Evolutionary conservation across 2,797 vertebrate genomes (phyloP).

Genomic region (Thunnus albacares): DNA sequence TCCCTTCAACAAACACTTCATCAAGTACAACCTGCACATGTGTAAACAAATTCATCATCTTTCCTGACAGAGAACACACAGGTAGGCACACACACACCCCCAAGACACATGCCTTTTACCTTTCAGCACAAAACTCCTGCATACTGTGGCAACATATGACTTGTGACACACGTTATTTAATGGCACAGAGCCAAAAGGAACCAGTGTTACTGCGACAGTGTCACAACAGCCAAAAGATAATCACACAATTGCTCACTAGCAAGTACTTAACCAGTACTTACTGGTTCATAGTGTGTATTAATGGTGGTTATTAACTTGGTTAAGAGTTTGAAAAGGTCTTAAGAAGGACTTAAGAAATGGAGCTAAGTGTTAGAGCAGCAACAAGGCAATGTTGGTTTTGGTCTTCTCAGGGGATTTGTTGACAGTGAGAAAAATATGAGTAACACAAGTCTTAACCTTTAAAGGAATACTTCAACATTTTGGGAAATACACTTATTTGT

Average conservation of each 20-base stretch:
- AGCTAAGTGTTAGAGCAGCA: background rate
- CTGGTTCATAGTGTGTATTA: too few species aligned
- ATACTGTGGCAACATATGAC: constrained; percentile 1
- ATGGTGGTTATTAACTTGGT: background rate
- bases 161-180: constrained; percentile 29
- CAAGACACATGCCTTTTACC: constrained; percentile 16
- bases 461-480: too few species aligned
- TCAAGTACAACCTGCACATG: background rate
- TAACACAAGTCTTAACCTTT: too few species aligned
- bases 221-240: constrained; percentile 17
- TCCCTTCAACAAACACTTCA: constrained; percentile 7
- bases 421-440: background rate
- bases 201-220: background rate
- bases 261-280: background rate
- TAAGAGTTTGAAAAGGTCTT: background rate
- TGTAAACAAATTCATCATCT: constrained; percentile 29
- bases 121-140: background rate
- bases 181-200: background rate
- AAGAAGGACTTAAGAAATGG: too few species aligned
- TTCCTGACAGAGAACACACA: constrained; percentile 26
- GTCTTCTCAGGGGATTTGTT: background rate
- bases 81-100: constrained; percentile 7
- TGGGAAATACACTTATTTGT: too few species aligned
- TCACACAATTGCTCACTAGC: background rate
- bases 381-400: background rate